Percentiles rank a stretch among this genome's conserved stretches.
Evolutionary conservation across 1,140 invertebrate species (phyloP).

Genomic region (Drosophila sulfurigaster): DNA sequence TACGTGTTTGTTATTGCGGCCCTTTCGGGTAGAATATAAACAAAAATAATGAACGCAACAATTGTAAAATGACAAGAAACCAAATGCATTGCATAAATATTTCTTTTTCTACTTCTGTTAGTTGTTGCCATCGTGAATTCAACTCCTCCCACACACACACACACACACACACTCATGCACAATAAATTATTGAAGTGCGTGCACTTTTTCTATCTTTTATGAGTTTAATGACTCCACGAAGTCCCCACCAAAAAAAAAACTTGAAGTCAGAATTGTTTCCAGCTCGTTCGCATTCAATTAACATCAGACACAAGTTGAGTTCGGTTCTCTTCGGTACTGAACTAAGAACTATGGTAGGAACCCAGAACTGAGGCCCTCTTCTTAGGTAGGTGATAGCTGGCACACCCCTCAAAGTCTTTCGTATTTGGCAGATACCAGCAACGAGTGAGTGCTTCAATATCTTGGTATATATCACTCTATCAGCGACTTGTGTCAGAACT

Average conservation of each 20-base stretch:
- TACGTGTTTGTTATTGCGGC: slow-evolving; percentile 49
- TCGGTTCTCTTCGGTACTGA: slow-evolving; percentile 13
- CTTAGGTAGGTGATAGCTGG: slow-evolving; percentile 52
- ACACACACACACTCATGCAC: slow-evolving; percentile 56
- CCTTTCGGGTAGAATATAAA: slow-evolving; percentile 64
- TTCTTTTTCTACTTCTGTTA: slow-evolving; percentile 7
- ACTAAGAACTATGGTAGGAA: too few species aligned
- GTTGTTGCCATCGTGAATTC: slow-evolving; percentile 31
- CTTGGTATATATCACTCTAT: slow-evolving; percentile 64
- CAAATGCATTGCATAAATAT: slow-evolving; percentile 76
- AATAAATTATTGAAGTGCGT: slow-evolving; percentile 77
- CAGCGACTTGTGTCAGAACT: slow-evolving; percentile 66
- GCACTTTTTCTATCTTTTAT: slow-evolving; percentile 70
- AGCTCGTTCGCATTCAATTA: slow-evolving; percentile 78
- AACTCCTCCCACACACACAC: slow-evolving; percentile 55
- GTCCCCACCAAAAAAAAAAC: slow-evolving; percentile 40
- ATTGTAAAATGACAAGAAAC: slow-evolving; percentile 54
- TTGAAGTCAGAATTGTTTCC: slow-evolving; percentile 12
- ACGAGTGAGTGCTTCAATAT: slow-evolving; percentile 8
- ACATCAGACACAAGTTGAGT: slow-evolving; percentile 52
- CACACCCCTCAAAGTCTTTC: slow-evolving; percentile 46
- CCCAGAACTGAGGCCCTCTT: slow-evolving; percentile 10
- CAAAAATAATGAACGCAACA: slow-evolving; percentile 64
- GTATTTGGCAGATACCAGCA: neutral
- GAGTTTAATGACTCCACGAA: slow-evolving; percentile 71